phyloP scores from a whole-genome alignment of 64 coral and sea anemone species.

The Trachythela sp. region DNA sequence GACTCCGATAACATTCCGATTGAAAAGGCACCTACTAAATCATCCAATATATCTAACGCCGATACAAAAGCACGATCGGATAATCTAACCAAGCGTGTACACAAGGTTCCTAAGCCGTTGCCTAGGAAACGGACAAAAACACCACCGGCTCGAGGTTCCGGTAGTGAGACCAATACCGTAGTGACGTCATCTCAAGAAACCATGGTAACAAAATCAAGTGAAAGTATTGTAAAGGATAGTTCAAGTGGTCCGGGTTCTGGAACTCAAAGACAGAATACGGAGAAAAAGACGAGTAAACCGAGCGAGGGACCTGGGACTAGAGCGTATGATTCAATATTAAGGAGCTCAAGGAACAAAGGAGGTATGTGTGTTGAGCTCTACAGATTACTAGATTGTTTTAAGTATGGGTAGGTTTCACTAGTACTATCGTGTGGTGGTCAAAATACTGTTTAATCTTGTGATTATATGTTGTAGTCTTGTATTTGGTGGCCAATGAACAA shows the following conservation, averaged over 20 bases:
- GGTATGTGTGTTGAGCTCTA: neutral
- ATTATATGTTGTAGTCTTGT: too few species aligned
- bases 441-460: too few species aligned
- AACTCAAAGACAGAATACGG: neutral
- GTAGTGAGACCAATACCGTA: neutral
- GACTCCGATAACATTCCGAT: neutral
- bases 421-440: too few species aligned
- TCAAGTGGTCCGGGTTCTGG: neutral
- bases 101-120: neutral
- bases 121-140: slow-evolving; percentile 12
- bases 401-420: too few species aligned
- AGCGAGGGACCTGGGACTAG: neutral
- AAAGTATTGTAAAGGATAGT: too few species aligned
- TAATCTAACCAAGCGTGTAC: neutral
- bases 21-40: neutral
- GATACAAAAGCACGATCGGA: neutral
- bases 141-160: neutral
- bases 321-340: neutral
- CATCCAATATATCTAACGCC: neutral
- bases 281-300: neutral
- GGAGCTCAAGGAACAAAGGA: neutral
- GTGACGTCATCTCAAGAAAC: neutral
- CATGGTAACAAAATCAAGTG: too few species aligned
- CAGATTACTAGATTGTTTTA: neutral
- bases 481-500: too few species aligned